Evolutionary conservation across 2,797 vertebrate genomes (phyloP).

Genomic region (Sebastes taczanowskii): DNA sequence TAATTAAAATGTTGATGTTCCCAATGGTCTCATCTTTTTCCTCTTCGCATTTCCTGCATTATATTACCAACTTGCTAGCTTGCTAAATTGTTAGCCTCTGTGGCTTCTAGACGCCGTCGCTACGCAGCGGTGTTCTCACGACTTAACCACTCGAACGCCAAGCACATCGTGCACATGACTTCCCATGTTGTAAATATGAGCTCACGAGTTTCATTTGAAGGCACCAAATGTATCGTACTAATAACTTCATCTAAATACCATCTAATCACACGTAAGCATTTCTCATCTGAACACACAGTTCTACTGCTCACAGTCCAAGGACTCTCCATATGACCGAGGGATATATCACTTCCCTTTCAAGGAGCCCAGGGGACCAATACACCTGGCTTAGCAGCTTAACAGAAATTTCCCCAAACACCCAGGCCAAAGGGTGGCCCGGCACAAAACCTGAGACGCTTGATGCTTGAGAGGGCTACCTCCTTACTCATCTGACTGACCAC

Average conservation of each 20-base stretch:
- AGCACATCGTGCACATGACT: too few relatives aligned
- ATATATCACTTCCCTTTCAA: constrained; percentile 82
- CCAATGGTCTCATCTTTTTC: too few relatives aligned
- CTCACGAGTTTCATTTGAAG: too few relatives aligned
- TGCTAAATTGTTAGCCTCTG: too few relatives aligned
- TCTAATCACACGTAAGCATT: neutral
- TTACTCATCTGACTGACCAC: constrained; percentile 74
- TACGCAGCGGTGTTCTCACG: too few relatives aligned
- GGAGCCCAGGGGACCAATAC: constrained; percentile 83
- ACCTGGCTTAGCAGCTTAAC: constrained; percentile 87
- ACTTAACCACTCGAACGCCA: too few relatives aligned
- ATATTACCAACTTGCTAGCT: too few relatives aligned
- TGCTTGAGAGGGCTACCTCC: constrained; percentile 68
- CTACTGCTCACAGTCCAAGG: constrained; percentile 47
- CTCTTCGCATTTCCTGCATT: too few relatives aligned
- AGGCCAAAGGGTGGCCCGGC: constrained; percentile 78
- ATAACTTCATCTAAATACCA: constrained; percentile 10
- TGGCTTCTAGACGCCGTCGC: too few relatives aligned
- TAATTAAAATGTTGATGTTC: too few relatives aligned
- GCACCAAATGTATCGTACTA: neutral
- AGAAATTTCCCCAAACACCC: constrained; percentile 82
- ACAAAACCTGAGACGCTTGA: constrained; percentile 82
- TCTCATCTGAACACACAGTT: constrained; percentile 45
- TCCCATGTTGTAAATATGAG: too few relatives aligned
- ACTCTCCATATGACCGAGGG: constrained; percentile 71